phyloP scores from a whole-genome alignment of 35 echinoderm and acorn worm genomes.

The Lytechinus variegatus region DNA sequence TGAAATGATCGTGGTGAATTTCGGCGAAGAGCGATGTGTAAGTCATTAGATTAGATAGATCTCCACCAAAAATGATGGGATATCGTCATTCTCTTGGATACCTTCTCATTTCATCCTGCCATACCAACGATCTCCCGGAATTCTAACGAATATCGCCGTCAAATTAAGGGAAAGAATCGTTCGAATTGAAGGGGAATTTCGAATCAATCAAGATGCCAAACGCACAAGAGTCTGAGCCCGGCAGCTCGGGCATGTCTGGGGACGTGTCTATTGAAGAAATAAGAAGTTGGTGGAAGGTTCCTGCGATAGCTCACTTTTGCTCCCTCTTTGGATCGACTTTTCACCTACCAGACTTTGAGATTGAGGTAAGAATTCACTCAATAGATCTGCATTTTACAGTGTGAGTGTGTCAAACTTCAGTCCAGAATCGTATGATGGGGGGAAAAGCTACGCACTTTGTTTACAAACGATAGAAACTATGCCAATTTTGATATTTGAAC shows the following conservation, averaged over 20 bases:
- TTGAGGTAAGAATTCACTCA: constrained; percentile 71
- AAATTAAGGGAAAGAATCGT: neutral
- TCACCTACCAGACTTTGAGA: constrained; percentile 92
- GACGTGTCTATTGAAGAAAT: constrained; percentile 87
- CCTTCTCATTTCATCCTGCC: neutral
- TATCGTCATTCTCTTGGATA: neutral
- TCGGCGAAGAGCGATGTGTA: too few species aligned
- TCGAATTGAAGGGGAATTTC: neutral
- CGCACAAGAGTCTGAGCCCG: neutral
- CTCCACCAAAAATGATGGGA: neutral
- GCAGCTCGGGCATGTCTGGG: neutral
- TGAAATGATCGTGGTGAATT: too few species aligned
- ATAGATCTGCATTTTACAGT: too few species aligned
- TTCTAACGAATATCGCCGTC: neutral
- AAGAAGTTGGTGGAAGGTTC: constrained; percentile 95
- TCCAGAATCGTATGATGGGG: too few species aligned
- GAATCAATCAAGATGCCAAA: neutral
- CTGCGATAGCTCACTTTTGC: constrained; percentile 94
- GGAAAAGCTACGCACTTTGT: too few species aligned
- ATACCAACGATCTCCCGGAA: neutral
- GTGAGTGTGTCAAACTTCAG: too few species aligned
- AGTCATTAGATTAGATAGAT: neutral
- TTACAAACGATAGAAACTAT: too few species aligned
- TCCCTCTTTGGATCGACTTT: constrained; percentile 90
- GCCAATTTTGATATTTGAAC: too few species aligned